Evolutionary conservation across 1,140 invertebrate species (phyloP), one percentile per base, ranked within the genome.

Genomic region (Panagrolaimus sp.): DNA sequence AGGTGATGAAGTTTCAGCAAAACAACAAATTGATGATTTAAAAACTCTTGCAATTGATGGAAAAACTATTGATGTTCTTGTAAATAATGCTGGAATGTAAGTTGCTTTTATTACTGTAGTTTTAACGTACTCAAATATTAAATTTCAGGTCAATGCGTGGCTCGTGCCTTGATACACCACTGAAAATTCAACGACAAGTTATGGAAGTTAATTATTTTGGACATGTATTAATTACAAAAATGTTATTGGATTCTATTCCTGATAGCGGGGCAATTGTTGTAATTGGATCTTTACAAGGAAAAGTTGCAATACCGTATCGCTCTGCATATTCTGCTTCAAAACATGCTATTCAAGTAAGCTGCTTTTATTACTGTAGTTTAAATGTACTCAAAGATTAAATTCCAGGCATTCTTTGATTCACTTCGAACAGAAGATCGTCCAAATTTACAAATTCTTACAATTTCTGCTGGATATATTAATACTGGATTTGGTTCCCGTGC

Each of bases 121-220:
- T 38, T 38, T 38, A 38, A 4, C 7, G 31, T 38, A n/a, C n/a
- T n/a, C n/a, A n/a, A n/a, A n/a, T n/a, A n/a, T 38, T 38, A 38
- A 4, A 38, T 38, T 38, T 38, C 7, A 38, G 65, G 38, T 66
- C 65, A 5, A 66, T 66, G 65, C 85, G 93, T 79, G 92, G 92
- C 7, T 86, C 88, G 75, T 88, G 91, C 64, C 70, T 88, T 23
- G 85, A 89, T 53, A 94, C 93, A 3, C 85, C 88, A 48, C 80
- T 92, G 14, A 89, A 91, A 81, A 91, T 96, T 31, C 89, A 94
- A 84, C 86, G 89, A 57, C 89, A 90, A 87, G 86, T 96, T 20
- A 96, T 96, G 93, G 83, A 88, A 27, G 88, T 93, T 3, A 96
- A 96, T 85, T 96, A 93, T 85, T 93, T 96, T 87, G 92, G 92